Conservation (phyloP, 2,113 vertebrate species). For the Asarcornis scutulata region DNA sequence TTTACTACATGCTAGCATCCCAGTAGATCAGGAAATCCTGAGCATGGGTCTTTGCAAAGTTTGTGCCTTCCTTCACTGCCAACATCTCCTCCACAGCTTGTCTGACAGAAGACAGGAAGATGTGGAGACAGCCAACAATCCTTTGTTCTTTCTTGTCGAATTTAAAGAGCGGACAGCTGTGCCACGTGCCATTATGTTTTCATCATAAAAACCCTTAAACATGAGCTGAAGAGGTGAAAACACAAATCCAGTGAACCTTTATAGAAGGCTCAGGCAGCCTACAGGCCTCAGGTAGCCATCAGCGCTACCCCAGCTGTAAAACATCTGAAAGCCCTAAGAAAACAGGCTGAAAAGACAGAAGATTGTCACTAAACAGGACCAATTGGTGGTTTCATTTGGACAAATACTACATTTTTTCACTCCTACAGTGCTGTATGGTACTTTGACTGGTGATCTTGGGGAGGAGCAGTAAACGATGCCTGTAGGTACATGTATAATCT, state of each 20-base stretch:
- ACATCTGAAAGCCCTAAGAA: neutral
- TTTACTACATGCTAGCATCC: neutral
- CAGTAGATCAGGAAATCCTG: neutral
- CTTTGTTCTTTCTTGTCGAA: neutral
- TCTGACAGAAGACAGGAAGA: neutral
- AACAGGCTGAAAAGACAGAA: neutral
- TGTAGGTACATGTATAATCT: rapidly evolving
- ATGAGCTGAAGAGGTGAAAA: neutral
- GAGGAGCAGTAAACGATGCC: neutral
- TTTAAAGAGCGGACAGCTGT: neutral
- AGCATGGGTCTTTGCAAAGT: neutral
- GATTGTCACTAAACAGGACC: neutral
- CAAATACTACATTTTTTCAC: no score
- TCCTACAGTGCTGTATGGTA: neutral
- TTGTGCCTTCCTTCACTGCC: neutral
- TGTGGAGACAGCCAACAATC: neutral
- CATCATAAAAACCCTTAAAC: neutral
- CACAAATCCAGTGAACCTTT: neutral
- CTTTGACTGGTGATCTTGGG: neutral
- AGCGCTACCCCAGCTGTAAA: neutral
- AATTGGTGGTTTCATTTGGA: neutral
- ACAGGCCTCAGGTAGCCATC: neutral
- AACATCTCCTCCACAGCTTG: neutral
- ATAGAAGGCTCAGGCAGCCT: neutral
- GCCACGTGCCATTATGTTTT: neutral